Evolutionary conservation across 2,113 vertebrate genomes (phyloP), one percentile per base, ranked within the genome.

Genomic region (Todiramphus chloris): DNA sequence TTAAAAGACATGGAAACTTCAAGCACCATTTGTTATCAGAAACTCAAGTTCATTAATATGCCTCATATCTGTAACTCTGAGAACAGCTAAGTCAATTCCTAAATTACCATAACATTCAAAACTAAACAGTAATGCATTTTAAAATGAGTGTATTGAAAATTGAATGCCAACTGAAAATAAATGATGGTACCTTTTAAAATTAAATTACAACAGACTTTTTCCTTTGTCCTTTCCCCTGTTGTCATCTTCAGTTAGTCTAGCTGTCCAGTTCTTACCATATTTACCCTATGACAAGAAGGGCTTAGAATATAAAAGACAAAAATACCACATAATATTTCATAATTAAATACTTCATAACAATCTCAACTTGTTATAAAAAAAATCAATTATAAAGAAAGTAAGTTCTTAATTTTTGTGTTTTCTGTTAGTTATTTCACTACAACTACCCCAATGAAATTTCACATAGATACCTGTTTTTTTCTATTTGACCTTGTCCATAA

Each of bases 41-140:
- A 98, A 97, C 98, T 97, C 95, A 58, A 95, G 94, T 97, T 95
- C 97, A 96, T 98, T 97, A 97, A 96, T 96, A 94, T 89, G 94
- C 90, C 72, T 98, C 94, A 53, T 96, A 96, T 97, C 96, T 97
- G 48, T 94, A 93, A 97, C 96, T 97, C 97, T 91, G 95, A 97
- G 94, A 97, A 98, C 98, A 98, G 96, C 97, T 96, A 97, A 98
- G 98, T 98, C 97, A 97, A 97, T 98, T 98, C 93, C 84, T 95
- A 95, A 98, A 97, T 98, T 98, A 98, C 96, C 94, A 97, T 98
- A 98, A 96, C 96, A 97, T 97, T 98, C 97, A 96, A 96, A 98
- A 95, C 98, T 95, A 97, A 98, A 97, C 92, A 97, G 96, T 97
- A 98, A 99, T 98, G 97, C 95, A 97, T 98, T 98, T 98, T 98